Evolutionary conservation across 1,140 invertebrate genomes (phyloP), one percentile per base, ranked within the genome.

Genomic region (Euwallacea fornicatus): DNA sequence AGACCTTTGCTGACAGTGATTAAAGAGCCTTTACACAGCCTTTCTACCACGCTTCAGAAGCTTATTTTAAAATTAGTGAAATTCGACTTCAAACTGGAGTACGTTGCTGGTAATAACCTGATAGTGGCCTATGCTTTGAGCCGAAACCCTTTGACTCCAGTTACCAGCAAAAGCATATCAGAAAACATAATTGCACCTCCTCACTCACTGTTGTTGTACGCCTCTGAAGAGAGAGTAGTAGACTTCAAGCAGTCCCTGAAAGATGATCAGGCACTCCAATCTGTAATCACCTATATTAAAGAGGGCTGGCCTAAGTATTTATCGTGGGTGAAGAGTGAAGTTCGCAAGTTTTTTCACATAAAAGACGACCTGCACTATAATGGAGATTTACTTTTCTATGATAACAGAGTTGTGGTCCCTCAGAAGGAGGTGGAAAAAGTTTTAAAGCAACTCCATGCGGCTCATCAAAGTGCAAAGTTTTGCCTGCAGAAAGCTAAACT

Each of bases 271-370:
- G 42, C 21, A 4, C 41, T 61, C 9, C 59, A 61, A 43, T 2
- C 11, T 2, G 59, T 61, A 10, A 42, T 61, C 7, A 41, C 16
- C 15, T 61, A 41, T 61, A 42, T 61, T 33, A 61, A 61, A 61
- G 59, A 61, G 7, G 59, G 59, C 11, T 61, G 59, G 59, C 59
- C 59, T 15, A 61, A 61, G 42, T 61, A 61, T 15, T 41, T 21
- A 11, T 61, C 59, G 11, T 61, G 59, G 59, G 42, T 61, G 8
- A 61, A 61, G 42, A 13, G 11, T 9, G 59, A 61, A 11, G 59
- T 41, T 11, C 21, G 59, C 6, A 33, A 61, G 42, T 61, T 41
- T 43, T 61, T 42, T 61, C 21, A 61, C 21, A 41, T 61, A 33
- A 61, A 43, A 61, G 59, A 61, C 0, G 59, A 61, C 21, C 15